Percentiles rank a stretch among this genome's conserved stretches.
Evolutionary conservation across 2,888 invertebrate species (phyloP).

Genomic region (Chaetogeoica ovagalla): DNA sequence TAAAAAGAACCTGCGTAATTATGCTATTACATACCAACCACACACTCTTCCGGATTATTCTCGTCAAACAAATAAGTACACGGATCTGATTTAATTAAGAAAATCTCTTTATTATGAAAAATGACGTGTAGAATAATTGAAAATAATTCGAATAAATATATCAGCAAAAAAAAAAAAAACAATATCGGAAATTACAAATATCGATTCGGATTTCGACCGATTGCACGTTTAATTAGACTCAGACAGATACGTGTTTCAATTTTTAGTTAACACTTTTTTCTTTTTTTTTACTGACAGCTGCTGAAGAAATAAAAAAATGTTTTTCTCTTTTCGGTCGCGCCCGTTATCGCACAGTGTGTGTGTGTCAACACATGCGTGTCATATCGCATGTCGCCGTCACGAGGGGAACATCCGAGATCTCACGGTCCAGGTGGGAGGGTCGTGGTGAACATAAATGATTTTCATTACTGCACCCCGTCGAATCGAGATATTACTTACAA

Average conservation of each 20-base stretch:
- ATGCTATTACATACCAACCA: no score
- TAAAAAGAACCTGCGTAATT: no score
- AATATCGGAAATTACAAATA: no score
- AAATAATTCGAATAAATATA: no score
- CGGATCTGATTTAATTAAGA: slow-evolving; percentile 1
- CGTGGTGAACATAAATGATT: not conserved
- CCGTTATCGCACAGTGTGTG: not conserved
- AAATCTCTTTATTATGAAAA: not conserved
- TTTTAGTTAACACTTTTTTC: not conserved
- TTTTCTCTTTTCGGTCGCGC: not conserved
- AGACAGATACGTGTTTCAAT: no score
- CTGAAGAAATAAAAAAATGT: slow-evolving; percentile 14
- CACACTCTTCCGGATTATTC: not conserved
- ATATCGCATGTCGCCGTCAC: not conserved
- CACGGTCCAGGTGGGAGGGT: not conserved
- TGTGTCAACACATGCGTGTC: slow-evolving; percentile 18
- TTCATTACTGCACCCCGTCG: no score
- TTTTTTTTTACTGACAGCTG: not conserved
- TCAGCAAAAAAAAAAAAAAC: no score
- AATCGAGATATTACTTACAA: no score
- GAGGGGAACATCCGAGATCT: not conserved
- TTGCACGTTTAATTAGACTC: no score
- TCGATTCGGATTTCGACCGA: no score
- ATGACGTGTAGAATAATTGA: no score
- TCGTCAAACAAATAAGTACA: not conserved